Evolutionary conservation across 92 coral and sea anemone genomes (phyloP), one percentile per base, ranked within the genome.

Genomic region (Anthopleura xanthogrammica): DNA sequence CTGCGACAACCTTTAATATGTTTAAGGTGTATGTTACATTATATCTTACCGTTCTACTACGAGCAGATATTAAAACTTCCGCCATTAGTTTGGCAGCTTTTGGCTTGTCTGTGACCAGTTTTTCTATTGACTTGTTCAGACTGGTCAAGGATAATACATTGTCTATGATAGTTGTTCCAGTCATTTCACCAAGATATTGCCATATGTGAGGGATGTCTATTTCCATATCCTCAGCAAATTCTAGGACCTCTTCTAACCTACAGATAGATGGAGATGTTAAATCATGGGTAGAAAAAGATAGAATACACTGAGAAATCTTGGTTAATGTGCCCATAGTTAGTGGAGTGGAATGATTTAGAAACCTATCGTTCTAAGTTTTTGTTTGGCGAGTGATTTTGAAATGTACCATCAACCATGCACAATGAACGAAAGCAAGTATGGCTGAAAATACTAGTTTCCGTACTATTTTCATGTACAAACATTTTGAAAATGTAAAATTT

Each of bases 141-240:
- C 68, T 57, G 48, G 80, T 58, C 2, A 97, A 84, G 11, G 91
- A 79, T 65, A 92, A 82, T 56, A 90, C 90, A 52, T 89, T 91
- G 72, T 87, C 88, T 55, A 84, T 82, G 43, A 91, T 88, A 5
- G 91, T 58, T 13, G 86, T 90, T 41, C 97, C 95, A 78, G 90
- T 86, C 9, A 97, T 82, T 85, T 97, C 97, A 5, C 95, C 97
- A 41, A 97, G 76, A 83, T 97, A 97, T 71, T 86, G 86, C 96
- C 97, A 97, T 14, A 97, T 73, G 75, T 83, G 97, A 24, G 99
- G 99, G 19, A 94, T 87, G 68, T 97, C 99, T 54, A 97, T 89
- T 78, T 91, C 97, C 57, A 87, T 73, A 65, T 97, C 99, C 80
- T 94, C 98, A 5, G 98, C 97, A 70, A 58, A 43, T 78, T 86